These are phyloP conservation scores for Zophobas atratus DNA, from an alignment of 1,140 invertebrate species.

Conservation along the genomic window DNA sequence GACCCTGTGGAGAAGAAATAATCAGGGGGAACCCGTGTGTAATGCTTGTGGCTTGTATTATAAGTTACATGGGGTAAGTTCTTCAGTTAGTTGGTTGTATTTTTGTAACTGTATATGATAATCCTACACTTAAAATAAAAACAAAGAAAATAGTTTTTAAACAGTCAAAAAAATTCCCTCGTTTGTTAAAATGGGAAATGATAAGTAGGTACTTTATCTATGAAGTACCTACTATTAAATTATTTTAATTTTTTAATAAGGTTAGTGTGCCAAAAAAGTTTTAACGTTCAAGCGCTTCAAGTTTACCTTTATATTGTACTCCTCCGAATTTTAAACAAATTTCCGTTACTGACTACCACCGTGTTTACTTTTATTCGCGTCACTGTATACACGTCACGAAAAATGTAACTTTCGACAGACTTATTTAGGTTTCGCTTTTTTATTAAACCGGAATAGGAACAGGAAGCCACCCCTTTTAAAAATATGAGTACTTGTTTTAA, in stretches of 20 bases:
- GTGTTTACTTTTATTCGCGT: background rate
- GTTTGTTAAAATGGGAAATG: too few species aligned
- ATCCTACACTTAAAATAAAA: background rate
- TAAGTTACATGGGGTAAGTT: constrained; percentile 69
- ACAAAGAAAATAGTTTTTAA: too few species aligned
- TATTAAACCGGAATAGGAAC: constrained; percentile 31
- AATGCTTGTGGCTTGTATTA: constrained; percentile 94
- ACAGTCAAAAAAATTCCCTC: too few species aligned
- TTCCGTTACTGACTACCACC: background rate
- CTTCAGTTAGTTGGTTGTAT: background rate
- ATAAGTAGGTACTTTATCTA: too few species aligned
- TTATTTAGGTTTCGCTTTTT: constrained; percentile 5
- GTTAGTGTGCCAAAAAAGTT: too few species aligned
- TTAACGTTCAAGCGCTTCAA: too few species aligned
- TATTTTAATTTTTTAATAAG: too few species aligned
- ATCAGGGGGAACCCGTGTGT: constrained; percentile 91
- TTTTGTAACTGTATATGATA: background rate
- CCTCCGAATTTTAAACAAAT: background rate
- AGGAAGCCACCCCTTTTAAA: constrained; percentile 27
- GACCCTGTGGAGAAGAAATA: constrained; percentile 90
- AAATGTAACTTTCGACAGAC: background rate
- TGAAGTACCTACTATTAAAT: too few species aligned
- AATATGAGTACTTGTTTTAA: constrained; percentile 7
- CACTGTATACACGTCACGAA: background rate
- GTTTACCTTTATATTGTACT: too few species aligned